These are phyloP conservation scores for Cygnus olor DNA, from an alignment of 2,797 vertebrate species.

Conservation along the genomic window DNA sequence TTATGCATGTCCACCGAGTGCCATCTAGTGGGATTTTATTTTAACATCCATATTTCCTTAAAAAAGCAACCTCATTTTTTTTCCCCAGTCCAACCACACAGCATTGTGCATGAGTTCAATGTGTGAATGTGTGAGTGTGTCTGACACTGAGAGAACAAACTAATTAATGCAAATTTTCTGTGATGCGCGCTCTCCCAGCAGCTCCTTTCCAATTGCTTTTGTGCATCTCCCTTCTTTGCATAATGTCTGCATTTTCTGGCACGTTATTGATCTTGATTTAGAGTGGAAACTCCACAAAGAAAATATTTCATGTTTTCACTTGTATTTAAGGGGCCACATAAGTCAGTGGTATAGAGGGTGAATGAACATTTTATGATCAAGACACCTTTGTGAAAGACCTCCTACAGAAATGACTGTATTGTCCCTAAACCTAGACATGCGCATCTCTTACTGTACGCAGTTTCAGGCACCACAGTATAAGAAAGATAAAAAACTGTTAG, in stretches of 20 bases:
- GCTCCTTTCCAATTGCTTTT: not conserved
- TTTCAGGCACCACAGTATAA: too few relatives aligned
- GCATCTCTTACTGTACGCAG: too few relatives aligned
- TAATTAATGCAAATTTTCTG: not conserved
- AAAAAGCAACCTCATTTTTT: not conserved
- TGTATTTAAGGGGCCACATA: not conserved
- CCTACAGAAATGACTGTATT: not conserved
- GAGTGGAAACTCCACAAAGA: not conserved
- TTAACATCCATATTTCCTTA: rapidly evolving
- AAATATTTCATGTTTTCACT: not conserved
- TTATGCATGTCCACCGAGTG: not conserved
- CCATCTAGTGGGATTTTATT: conserved; percentile 57
- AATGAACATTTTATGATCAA: rapidly evolving
- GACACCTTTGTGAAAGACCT: not conserved
- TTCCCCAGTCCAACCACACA: too few relatives aligned
- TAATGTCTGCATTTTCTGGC: not conserved
- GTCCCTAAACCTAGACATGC: not conserved
- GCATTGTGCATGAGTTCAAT: rapidly evolving
- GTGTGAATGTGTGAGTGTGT: too few relatives aligned
- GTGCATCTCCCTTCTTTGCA: not conserved
- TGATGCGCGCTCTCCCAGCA: rapidly evolving
- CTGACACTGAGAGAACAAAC: not conserved
- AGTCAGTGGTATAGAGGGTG: not conserved
- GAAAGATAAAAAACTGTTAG: too few relatives aligned
- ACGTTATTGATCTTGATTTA: not conserved